Conservation (phyloP, 1,140 invertebrate species). For the Drosophila ogumai region DNA sequence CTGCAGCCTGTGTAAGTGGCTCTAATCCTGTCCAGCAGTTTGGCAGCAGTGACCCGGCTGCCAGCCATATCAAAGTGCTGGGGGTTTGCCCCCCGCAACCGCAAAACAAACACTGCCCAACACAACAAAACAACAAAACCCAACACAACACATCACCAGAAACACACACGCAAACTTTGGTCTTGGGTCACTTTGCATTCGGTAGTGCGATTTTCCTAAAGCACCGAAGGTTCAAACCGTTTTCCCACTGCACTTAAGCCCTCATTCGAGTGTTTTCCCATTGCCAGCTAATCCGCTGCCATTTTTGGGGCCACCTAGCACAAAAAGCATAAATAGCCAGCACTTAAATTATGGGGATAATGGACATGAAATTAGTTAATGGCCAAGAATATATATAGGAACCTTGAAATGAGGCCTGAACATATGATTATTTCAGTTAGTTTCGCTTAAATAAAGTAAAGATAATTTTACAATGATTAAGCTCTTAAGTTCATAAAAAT, state of each 20-base stretch:
- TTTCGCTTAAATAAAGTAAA: not conserved
- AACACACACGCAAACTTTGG: constrained; percentile 19
- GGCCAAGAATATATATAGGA: not conserved
- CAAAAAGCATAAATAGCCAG: constrained; percentile 48
- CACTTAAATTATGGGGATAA: constrained; percentile 4
- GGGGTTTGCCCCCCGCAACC: constrained; percentile 56
- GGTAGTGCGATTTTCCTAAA: constrained; percentile 21
- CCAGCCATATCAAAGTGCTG: constrained; percentile 75
- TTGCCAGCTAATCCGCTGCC: constrained; percentile 62
- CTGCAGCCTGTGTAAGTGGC: constrained; percentile 58
- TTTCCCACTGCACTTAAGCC: constrained; percentile 12
- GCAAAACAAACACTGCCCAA: constrained; percentile 56
- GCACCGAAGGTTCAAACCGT: constrained; percentile 28
- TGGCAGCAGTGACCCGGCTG: constrained; percentile 70
- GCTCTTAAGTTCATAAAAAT: not conserved
- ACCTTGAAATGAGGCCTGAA: not conserved
- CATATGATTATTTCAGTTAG: not conserved
- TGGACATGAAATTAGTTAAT: constrained; percentile 1
- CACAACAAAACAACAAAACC: constrained; percentile 23
- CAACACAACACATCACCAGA: constrained; percentile 25
- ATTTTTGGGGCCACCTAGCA: constrained; percentile 35
- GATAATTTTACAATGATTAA: not conserved
- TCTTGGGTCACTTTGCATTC: constrained; percentile 68
- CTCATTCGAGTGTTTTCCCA: constrained; percentile 30
- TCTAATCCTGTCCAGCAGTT: constrained; percentile 74